Evolutionary conservation across 2,797 vertebrate species (phyloP).

Genomic region (Triplophysa bombifrons): DNA sequence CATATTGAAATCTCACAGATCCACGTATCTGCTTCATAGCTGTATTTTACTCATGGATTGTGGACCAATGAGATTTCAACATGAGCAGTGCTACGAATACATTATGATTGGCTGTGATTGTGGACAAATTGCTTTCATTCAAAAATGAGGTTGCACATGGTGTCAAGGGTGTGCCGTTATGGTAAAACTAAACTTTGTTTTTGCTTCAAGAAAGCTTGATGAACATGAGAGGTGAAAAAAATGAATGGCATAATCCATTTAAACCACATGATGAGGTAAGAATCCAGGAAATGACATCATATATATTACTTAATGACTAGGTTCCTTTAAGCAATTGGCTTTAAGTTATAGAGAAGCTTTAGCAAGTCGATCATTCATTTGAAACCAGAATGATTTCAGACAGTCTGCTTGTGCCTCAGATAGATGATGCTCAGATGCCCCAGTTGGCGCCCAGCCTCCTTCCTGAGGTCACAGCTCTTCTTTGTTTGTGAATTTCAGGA

Average conservation of each 20-base stretch:
- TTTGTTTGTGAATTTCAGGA: conserved; percentile 57
- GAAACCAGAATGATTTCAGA: background rate
- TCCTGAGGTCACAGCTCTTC: conserved; percentile 59
- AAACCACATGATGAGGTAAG: background rate
- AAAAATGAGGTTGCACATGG: no score
- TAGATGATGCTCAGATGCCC: background rate
- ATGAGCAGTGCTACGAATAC: no score
- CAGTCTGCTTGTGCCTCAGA: conserved; percentile 8
- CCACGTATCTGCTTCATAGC: no score
- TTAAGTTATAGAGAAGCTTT: background rate
- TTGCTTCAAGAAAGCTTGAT: background rate
- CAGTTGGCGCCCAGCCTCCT: background rate
- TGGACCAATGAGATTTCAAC: no score
- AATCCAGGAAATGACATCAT: conserved; percentile 16
- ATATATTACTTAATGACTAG: background rate
- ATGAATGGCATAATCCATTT: background rate
- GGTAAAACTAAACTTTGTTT: background rate
- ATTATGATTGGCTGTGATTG: no score
- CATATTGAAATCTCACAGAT: no score
- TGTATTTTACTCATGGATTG: no score
- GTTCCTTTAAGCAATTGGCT: background rate
- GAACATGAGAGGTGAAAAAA: background rate
- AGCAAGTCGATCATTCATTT: conserved; percentile 11
- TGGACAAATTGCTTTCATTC: no score
- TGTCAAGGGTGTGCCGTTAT: no score